Conservation (phyloP, 37 sponge, comb jelly and placozoan species). For the Tethya wilhelma region DNA sequence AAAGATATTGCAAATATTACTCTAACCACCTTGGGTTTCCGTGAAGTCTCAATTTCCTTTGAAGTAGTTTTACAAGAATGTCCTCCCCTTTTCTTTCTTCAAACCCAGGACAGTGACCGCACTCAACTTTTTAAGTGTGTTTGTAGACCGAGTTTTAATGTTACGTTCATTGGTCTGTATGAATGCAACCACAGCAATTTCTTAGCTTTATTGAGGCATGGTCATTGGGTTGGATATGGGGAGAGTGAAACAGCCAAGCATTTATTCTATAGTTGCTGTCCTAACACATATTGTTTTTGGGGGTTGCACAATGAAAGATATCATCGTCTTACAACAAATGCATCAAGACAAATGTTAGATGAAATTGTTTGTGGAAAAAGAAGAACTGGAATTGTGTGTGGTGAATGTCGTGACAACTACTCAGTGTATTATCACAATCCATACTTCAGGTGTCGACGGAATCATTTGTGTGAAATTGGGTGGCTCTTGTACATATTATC, state of each 20-base stretch:
- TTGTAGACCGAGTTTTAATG: too few species aligned
- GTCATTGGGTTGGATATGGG: conserved; percentile 15
- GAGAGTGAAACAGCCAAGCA: conserved; percentile 7
- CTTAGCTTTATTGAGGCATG: neutral
- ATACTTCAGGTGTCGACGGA: conserved; percentile 1
- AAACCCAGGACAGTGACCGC: too few species aligned
- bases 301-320: neutral
- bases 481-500: conserved; percentile 35
- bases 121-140: too few species aligned
- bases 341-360: conserved; percentile 9
- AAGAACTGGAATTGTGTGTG: conserved; percentile 39
- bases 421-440: conserved; percentile 37
- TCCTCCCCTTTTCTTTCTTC: too few species aligned
- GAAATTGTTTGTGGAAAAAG: conserved; percentile 17
- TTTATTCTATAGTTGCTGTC: conserved; percentile 14
- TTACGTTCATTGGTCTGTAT: too few species aligned
- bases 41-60: too few species aligned
- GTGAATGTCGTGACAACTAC: conserved; percentile 11
- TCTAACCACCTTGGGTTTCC: too few species aligned
- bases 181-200: too few species aligned
- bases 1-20: too few species aligned
- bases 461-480: conserved; percentile 23
- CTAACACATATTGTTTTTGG: conserved; percentile 22
- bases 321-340: neutral
- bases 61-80: too few species aligned